Percentiles rank a stretch among this genome's conserved stretches.
phyloP scores from a whole-genome alignment of 2,797 vertebrate genomes.

The Lacerta bilineata region DNA sequence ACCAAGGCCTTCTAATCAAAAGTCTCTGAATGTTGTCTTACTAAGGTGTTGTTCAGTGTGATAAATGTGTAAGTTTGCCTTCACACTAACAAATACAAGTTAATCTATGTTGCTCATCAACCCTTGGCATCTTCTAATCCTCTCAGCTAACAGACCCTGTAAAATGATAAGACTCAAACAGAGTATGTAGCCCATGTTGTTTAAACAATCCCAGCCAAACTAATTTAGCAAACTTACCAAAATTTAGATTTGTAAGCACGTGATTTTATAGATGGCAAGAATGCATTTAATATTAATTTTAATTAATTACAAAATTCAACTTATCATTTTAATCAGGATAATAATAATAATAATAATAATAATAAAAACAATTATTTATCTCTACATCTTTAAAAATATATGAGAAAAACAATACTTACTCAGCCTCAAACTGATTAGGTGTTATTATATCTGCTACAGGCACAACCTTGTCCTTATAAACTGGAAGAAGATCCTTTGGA shows the following conservation, averaged over 20 bases:
- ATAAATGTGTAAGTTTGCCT: too few species aligned
- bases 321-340: background rate
- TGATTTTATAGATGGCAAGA: slow-evolving; percentile 6
- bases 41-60: background rate
- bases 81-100: background rate
- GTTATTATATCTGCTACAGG: slow-evolving; percentile 97
- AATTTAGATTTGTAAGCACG: background rate
- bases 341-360: background rate
- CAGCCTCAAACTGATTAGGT: slow-evolving; percentile 98
- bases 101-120: background rate
- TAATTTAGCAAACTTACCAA: slow-evolving; percentile 8
- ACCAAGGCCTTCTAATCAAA: background rate
- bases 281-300: background rate
- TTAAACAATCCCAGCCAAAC: background rate
- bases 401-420: slow-evolving; percentile 85
- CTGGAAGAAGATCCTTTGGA: slow-evolving; percentile 93
- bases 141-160: background rate
- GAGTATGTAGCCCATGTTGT: background rate
- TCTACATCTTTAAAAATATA: background rate
- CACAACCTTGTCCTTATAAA: slow-evolving; percentile 95
- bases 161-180: background rate
- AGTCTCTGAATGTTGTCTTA: background rate
- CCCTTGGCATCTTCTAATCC: background rate
- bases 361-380: background rate
- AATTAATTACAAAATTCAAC: background rate